A percentile compares a stretch with the other conserved stretches of the same genome.
These are phyloP conservation scores for Drosophila kikkawai DNA, from an alignment of 1,140 invertebrate genomes.

Conservation along the genomic window DNA sequence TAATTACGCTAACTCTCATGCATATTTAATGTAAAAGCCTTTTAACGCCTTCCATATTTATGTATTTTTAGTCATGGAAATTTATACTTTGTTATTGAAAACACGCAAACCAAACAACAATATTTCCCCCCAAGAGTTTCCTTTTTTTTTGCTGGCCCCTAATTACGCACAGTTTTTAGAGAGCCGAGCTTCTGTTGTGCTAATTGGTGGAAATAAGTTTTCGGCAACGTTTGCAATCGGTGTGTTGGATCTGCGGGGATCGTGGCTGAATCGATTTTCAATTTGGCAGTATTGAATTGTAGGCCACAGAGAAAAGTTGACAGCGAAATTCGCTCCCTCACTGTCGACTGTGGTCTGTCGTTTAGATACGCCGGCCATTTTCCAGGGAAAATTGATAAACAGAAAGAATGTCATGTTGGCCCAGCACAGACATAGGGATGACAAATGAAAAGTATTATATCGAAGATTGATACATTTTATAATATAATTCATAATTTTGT, in stretches of 20 bases:
- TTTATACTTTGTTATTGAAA: slow-evolving; percentile 72
- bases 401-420: slow-evolving; percentile 43
- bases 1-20: slow-evolving; percentile 72
- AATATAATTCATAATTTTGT: background rate
- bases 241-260: slow-evolving; percentile 22
- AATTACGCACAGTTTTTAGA: slow-evolving; percentile 36
- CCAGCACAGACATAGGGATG: background rate
- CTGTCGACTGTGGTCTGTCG: slow-evolving; percentile 34
- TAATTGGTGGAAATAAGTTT: slow-evolving; percentile 51
- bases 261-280: slow-evolving; percentile 45
- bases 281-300: slow-evolving; percentile 53
- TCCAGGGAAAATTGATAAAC: slow-evolving; percentile 74
- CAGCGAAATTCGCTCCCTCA: slow-evolving; percentile 29
- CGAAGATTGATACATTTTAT: background rate
- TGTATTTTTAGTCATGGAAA: slow-evolving; percentile 60
- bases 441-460: background rate
- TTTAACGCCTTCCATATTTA: slow-evolving; percentile 72
- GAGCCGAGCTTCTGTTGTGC: slow-evolving; percentile 6
- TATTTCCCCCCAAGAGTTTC: slow-evolving; percentile 37
- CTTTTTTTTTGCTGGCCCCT: slow-evolving; percentile 1
- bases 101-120: slow-evolving; percentile 36
- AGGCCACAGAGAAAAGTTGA: slow-evolving; percentile 42
- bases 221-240: slow-evolving; percentile 12
- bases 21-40: slow-evolving; percentile 77
- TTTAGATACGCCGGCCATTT: slow-evolving; percentile 42